Evolutionary conservation across 2,113 vertebrate species (phyloP).

Genomic region (Mungos mungo): DNA sequence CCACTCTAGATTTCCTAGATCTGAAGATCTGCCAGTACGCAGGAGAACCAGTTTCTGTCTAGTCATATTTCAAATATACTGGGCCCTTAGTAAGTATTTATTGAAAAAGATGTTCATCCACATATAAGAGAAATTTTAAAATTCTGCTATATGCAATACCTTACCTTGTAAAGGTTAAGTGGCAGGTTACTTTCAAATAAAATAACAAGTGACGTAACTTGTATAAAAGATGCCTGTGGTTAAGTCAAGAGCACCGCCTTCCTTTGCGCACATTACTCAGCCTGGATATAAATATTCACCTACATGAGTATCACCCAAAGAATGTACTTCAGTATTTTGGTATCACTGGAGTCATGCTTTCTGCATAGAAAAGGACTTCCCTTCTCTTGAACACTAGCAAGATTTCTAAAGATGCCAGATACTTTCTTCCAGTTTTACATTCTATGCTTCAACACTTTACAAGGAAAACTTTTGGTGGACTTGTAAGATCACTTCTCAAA

Average conservation of each 20-base stretch:
- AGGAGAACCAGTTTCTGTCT: not conserved
- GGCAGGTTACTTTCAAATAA: conserved; percentile 9
- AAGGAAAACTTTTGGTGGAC: not conserved
- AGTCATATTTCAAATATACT: not conserved
- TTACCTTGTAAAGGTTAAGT: not conserved
- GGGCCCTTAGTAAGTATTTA: not conserved
- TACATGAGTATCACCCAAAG: not conserved
- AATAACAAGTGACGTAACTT: not conserved
- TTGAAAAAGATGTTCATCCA: not conserved
- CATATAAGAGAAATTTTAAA: not conserved
- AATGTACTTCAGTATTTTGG: conserved; percentile 53
- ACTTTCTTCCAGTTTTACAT: conserved; percentile 11
- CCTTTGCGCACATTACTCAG: not conserved
- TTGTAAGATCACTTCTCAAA: not conserved
- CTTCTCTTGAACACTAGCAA: not conserved
- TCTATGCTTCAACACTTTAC: not conserved
- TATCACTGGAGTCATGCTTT: conserved; percentile 50
- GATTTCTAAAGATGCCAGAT: not conserved
- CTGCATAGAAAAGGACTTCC: conserved; percentile 26
- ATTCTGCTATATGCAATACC: not conserved
- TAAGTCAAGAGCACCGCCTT: not conserved
- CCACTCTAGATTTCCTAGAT: not conserved
- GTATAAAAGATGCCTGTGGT: not conserved
- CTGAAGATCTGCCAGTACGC: not conserved
- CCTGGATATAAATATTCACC: not conserved